A percentile compares a stretch with the other conserved stretches of the same genome.
Evolutionary conservation across 37 sponge, comb jelly and placozoan genomes (phyloP).

Genomic region (Halisarca cf. caerulea): DNA sequence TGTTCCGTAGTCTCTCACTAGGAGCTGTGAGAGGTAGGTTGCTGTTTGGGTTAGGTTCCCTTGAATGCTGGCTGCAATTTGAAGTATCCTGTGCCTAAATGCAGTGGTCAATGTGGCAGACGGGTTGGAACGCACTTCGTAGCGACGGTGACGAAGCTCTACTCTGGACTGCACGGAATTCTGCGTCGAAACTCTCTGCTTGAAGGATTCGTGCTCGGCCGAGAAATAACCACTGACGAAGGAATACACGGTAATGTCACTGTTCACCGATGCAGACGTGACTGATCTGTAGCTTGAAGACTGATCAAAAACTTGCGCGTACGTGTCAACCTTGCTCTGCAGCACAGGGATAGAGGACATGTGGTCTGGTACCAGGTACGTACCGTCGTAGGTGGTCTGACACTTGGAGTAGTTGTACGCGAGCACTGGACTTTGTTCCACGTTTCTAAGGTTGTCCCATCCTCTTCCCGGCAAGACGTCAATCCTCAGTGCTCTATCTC

Average conservation of each 20-base stretch:
- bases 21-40: slow-evolving; percentile 60
- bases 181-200: slow-evolving; percentile 42
- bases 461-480: slow-evolving; percentile 64
- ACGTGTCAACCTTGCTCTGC: slow-evolving; percentile 55
- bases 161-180: slow-evolving; percentile 45
- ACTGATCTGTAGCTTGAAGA: slow-evolving; percentile 61
- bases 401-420: slow-evolving; percentile 64
- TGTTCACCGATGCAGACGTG: slow-evolving; percentile 51
- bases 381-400: slow-evolving; percentile 59
- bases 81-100: slow-evolving; percentile 57
- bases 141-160: slow-evolving; percentile 55
- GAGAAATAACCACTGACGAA: slow-evolving; percentile 67
- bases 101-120: slow-evolving; percentile 40
- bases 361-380: slow-evolving; percentile 65
- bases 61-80: slow-evolving; percentile 71
- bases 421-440: slow-evolving; percentile 65
- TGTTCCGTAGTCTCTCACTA: slow-evolving; percentile 79
- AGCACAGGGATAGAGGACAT: slow-evolving; percentile 50
- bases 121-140: slow-evolving; percentile 45
- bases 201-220: slow-evolving; percentile 35
- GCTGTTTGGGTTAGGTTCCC: slow-evolving; percentile 59
- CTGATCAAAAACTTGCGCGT: slow-evolving; percentile 49
- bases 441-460: slow-evolving; percentile 72
- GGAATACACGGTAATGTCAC: slow-evolving; percentile 34
- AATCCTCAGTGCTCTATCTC: background rate